Percentiles rank a stretch among this genome's conserved stretches.
These are phyloP conservation scores for Aythya baeri DNA, from an alignment of 2,113 vertebrate species.

Conservation along the genomic window DNA sequence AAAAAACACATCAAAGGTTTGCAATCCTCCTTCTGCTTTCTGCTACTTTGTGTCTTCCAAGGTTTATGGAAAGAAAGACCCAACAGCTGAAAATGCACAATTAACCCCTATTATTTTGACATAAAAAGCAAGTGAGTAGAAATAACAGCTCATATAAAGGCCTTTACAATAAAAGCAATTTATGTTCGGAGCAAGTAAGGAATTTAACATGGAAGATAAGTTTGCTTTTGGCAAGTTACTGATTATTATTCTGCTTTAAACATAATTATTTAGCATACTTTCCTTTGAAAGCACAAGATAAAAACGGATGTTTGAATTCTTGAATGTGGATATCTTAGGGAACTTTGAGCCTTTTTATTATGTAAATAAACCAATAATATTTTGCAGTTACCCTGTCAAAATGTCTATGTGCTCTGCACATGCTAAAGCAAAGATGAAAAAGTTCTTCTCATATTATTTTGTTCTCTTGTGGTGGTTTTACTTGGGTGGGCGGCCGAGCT, in stretches of 20 bases:
- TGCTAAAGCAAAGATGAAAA: neutral
- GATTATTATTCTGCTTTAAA: neutral
- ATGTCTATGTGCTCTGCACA: neutral
- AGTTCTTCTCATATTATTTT: neutral
- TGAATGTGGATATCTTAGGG: neutral
- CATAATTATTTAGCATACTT: neutral
- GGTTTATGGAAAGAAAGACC: neutral
- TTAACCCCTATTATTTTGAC: neutral
- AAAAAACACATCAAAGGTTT: neutral
- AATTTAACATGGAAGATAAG: neutral
- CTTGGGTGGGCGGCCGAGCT: no score
- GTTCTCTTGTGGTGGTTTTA: neutral
- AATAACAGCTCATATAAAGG: neutral
- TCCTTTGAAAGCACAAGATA: neutral
- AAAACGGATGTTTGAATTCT: neutral
- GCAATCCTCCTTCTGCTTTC: neutral
- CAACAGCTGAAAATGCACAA: neutral
- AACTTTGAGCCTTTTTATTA: neutral
- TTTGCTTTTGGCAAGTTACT: neutral
- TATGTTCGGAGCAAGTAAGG: neutral
- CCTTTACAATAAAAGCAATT: neutral
- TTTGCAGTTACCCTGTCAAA: conserved; percentile 1
- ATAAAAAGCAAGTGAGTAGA: neutral
- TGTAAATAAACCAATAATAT: neutral
- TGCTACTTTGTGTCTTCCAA: neutral